Base-by-base conservation (phyloP, 2,888 invertebrate species). In the Nomada fabriciana region DNA sequence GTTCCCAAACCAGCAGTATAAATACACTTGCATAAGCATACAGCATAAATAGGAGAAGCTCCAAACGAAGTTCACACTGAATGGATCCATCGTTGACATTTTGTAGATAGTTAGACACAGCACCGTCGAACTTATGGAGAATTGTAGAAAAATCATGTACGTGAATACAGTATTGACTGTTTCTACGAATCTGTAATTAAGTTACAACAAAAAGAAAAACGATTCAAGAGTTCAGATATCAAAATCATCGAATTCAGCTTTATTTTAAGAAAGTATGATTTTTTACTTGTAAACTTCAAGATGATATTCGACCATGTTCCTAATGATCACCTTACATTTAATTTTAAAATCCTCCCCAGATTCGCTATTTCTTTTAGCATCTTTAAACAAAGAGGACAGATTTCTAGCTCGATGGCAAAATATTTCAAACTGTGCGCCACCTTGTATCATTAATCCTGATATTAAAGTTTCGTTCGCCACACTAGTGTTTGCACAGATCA, bases 1-100 rank as follows among this genome's bases (percentile, higher is more conserved):
- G 75, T 91, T 90, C 29, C 91, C 92, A 43, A 87, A 89, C 90
- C 91, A 91, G 70, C 91, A 92, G 64, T 91, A 85, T 43, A 91
- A 83, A 80, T 89, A 91, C 59, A 92, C 89, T 73, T 92, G 90
- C 82, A 74, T 79, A 7, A 87, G 78, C 86, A 87, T 87, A 18
- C 71, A 79, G 25, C 82, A 74, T 18, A 87, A 69, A 50, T 87
- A 87, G n/a, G 55, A 77, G 18, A 55, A 47, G 23, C 67, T 70
- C 82, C 75, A 87, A 1, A 64, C 57, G 23, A 87, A 82, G 18
- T 87, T 72, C 18, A 82, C 2, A 18, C 64, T 78, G 29, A 80
- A 47, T n/a, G 80, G 67, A 23, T 55, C 36, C 59, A 64, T 36
- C 25, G 69, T 70, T 1, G 87, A 82, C 78, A 87, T 75, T 52